Conservation (phyloP, 2,113 vertebrate species). For the Eubucco bourcierii region DNA sequence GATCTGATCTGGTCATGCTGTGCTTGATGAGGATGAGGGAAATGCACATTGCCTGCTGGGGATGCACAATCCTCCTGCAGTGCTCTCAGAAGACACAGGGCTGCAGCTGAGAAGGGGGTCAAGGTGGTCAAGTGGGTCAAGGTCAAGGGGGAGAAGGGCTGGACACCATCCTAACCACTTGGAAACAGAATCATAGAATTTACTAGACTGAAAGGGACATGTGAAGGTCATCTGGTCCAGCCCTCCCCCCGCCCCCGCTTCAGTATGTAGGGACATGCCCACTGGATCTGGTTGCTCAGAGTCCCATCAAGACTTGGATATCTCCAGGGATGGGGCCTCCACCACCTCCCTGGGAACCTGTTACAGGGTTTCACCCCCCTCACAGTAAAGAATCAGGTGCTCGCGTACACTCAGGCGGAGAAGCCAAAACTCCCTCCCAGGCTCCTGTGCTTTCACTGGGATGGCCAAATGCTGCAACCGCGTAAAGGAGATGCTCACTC, state of each 20-base stretch:
- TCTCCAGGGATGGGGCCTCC: no score
- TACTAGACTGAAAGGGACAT: no score
- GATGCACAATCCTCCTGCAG: neutral
- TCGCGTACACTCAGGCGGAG: no score
- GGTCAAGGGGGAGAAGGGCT: fast-evolving
- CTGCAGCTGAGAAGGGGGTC: neutral
- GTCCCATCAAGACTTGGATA: no score
- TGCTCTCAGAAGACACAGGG: neutral
- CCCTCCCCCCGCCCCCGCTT: no score
- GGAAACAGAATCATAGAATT: neutral
- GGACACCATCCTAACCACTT: neutral
- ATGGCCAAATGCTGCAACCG: fast-evolving
- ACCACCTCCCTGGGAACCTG: no score
- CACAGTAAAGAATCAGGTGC: no score
- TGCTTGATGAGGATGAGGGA: neutral
- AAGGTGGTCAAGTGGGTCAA: no score
- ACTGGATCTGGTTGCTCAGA: no score
- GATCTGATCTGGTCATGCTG: neutral
- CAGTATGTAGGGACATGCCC: no score
- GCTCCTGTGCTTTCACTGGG: neutral
- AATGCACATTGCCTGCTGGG: neutral
- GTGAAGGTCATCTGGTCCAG: no score
- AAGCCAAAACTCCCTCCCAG: fast-evolving
- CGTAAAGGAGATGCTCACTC: fast-evolving
- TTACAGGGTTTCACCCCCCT: no score